Evolutionary conservation across 2,888 invertebrate genomes (phyloP), one percentile per base, ranked within the genome.

Genomic region (Philaethria dido): DNA sequence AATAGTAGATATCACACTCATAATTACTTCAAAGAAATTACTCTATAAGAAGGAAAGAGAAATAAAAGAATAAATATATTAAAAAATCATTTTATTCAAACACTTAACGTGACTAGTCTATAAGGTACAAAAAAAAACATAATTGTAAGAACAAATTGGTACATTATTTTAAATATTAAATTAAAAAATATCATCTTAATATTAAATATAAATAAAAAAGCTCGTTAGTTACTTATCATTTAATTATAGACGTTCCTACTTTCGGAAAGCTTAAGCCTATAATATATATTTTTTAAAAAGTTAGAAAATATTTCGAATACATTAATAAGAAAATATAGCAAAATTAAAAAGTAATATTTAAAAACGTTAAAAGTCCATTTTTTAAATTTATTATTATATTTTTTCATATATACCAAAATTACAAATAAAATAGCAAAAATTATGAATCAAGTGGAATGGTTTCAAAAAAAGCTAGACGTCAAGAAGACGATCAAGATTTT

Each of bases 71-170:
- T 2, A 3, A 18, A 36, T 3, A 13, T 11, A 33, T 16, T 18
- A n/a, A 20, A 14, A 16, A 18, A 55, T 16, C 4, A 29, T 36
- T 55, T 36, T 33, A 33, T 55, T 55, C 0, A 20, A 55, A 55
- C 9, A 13, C 54, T 55, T 39, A 55, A 18, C 33, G 2, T 55
- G 54, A 55, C 54, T 55, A 55, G 54, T 36, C 36, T 9, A 55
- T 36, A 55, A 36, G 33, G 33, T 55, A 33, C 54, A 20, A 55
- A 36, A 14, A 55, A 36, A 14, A 36, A 16, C 11, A n/a, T 29
- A 4, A 20, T 13, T 54, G 39, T 16, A 18, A 36, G 13, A 39
- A 39, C 33, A 8, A 39, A 39, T 39, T 3, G 3, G 13, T 13
- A 39, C 13, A 13, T 39, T 13, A 13, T 39, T 13, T 2, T 33